Conservation (phyloP, 2,888 invertebrate species). For the Drosophila melanosoma region DNA sequence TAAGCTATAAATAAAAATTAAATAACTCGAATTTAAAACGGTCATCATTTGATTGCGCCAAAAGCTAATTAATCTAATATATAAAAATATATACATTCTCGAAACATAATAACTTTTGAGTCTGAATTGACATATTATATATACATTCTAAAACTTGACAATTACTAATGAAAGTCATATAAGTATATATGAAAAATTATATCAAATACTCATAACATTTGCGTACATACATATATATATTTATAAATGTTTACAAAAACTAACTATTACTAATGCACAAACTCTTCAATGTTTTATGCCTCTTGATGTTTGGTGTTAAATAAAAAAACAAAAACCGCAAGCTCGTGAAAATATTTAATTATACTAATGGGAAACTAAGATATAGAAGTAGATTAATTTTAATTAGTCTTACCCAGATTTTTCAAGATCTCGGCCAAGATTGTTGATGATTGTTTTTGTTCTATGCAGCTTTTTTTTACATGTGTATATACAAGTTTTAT, state of each 20-base stretch:
- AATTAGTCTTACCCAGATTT: not conserved
- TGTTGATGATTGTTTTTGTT: not conserved
- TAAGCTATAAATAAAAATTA: conserved; percentile 8
- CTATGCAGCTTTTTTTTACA: conserved; percentile 15
- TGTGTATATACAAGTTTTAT: conserved; percentile 69
- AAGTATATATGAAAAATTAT: conserved; percentile 1
- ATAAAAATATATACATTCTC: not conserved
- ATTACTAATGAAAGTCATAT: conserved; percentile 3
- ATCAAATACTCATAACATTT: conserved; percentile 2
- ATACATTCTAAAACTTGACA: conserved; percentile 5
- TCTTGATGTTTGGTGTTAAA: conserved; percentile 77
- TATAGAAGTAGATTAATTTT: not conserved
- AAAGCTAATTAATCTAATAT: not conserved
- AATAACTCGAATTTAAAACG: conserved; percentile 44
- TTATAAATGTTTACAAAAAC: conserved; percentile 48
- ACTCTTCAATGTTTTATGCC: conserved; percentile 65
- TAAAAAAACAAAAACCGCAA: conserved; percentile 48
- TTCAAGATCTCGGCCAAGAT: not conserved
- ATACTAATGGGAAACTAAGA: not conserved
- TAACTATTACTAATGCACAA: conserved; percentile 36
- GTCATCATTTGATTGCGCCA: conserved; percentile 15
- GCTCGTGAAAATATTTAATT: not conserved
- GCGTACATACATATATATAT: conserved; percentile 15
- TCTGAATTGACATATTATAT: conserved; percentile 18
- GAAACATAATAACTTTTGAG: conserved; percentile 9